A percentile compares a stretch with the other conserved stretches of the same genome.
Conservation (phyloP, 2,113 vertebrate species). For the Tenebrosternarchus preto region DNA sequence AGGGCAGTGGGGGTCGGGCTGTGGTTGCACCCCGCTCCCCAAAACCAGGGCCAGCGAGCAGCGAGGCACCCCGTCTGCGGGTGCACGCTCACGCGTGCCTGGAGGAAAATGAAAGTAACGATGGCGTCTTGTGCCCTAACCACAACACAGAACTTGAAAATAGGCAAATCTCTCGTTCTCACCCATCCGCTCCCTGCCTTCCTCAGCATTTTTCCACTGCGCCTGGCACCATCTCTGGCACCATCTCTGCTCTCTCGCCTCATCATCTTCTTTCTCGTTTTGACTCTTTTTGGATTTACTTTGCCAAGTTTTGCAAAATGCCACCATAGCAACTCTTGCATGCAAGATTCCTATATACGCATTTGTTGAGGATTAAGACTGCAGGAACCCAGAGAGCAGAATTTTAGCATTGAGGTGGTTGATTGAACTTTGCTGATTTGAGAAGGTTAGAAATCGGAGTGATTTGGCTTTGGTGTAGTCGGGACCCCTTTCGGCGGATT, state of each 20-base stretch:
- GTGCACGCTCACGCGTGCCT: slow-evolving; percentile 6
- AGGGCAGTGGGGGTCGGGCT: slow-evolving; percentile 41
- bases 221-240: background rate
- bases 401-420: background rate
- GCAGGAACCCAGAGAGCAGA: background rate
- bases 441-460: background rate
- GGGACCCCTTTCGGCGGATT: background rate
- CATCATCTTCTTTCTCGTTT: slow-evolving; percentile 14
- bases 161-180: slow-evolving; percentile 46
- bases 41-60: slow-evolving; percentile 48
- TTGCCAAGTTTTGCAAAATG: background rate
- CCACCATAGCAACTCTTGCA: background rate
- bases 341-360: background rate
- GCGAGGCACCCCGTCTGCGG: slow-evolving; percentile 36
- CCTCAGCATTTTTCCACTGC: slow-evolving; percentile 38
- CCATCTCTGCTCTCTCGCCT: slow-evolving; percentile 13
- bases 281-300: background rate
- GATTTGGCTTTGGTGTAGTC: too few species aligned
- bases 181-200: slow-evolving; percentile 9
- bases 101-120: slow-evolving; percentile 60
- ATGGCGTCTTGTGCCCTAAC: slow-evolving; percentile 49
- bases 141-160: slow-evolving; percentile 59
- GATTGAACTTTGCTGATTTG: background rate
- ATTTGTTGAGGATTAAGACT: background rate
- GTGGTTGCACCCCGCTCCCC: slow-evolving; percentile 46